Percentiles rank a stretch among this genome's conserved stretches.
Conservation (phyloP, 30 jellyfish, hydroid and myxozoan species). For the Aurelia sp. region DNA sequence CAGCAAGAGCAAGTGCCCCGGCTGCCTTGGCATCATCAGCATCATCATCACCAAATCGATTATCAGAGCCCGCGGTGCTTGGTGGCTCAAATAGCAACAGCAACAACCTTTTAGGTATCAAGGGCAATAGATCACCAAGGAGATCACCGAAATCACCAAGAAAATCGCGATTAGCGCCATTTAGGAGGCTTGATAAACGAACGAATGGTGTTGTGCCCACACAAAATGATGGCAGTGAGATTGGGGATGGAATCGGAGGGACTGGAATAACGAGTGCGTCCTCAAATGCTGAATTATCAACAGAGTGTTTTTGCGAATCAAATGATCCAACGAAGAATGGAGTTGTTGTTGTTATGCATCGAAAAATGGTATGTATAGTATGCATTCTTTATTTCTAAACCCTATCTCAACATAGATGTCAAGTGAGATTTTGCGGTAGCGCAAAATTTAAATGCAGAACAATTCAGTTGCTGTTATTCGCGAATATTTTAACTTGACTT, state of each 20-base stretch:
- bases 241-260: background rate
- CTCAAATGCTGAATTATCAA: slow-evolving; percentile 35
- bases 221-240: background rate
- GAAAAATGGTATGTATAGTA: slow-evolving; percentile 80
- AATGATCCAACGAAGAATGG: slow-evolving; percentile 19
- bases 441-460: too few relatives aligned
- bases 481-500: too few relatives aligned
- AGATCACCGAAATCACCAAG: slow-evolving; percentile 47
- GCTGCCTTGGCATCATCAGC: slow-evolving; percentile 28
- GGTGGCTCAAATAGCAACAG: slow-evolving; percentile 48
- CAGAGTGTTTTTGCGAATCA: slow-evolving; percentile 48
- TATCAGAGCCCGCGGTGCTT: slow-evolving; percentile 58
- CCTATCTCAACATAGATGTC: too few relatives aligned
- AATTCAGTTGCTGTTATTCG: too few relatives aligned
- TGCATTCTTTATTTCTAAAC: too few relatives aligned
- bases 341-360: slow-evolving; percentile 78
- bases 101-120: background rate
- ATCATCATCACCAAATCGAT: slow-evolving; percentile 1
- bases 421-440: too few relatives aligned
- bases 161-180: slow-evolving; percentile 28
- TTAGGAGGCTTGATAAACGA: slow-evolving; percentile 39
- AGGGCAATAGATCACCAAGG: slow-evolving; percentile 24
- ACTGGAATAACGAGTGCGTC: slow-evolving; percentile 13
- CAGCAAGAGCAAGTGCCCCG: slow-evolving; percentile 29
- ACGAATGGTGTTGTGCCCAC: slow-evolving; percentile 67